These are phyloP conservation scores for Microtus agrestis DNA, from an alignment of 2,797 vertebrate species.

Conservation along the genomic window DNA sequence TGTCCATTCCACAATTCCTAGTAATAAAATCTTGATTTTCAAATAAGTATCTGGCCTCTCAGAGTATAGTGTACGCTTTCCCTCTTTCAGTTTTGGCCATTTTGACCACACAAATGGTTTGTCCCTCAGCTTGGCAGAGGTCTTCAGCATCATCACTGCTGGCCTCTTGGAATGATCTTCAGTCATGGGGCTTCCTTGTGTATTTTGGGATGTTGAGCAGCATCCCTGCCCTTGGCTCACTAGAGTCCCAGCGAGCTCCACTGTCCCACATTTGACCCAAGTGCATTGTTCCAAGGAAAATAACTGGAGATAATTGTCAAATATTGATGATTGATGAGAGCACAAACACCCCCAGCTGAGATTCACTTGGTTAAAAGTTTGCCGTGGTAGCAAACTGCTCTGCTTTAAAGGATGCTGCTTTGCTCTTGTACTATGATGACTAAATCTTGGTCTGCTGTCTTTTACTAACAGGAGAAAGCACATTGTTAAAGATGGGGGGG, in stretches of 20 bases:
- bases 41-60: background rate
- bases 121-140: background rate
- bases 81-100: background rate
- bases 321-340: background rate
- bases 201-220: background rate
- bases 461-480: background rate
- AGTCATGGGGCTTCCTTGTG: background rate
- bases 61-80: background rate
- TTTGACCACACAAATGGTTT: background rate
- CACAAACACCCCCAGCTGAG: background rate
- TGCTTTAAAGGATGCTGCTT: background rate
- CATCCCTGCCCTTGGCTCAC: background rate
- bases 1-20: background rate
- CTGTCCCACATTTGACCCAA: background rate
- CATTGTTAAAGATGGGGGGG: constrained; percentile 8
- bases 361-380: background rate
- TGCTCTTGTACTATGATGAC: background rate
- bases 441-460: background rate
- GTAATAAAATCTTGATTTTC: constrained; percentile 33
- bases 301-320: background rate
- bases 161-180: background rate
- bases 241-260: background rate
- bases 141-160: background rate
- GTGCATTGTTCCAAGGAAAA: background rate
- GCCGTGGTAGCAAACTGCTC: background rate